These are phyloP conservation scores for Rhabditoides inermis DNA, from an alignment of 2,888 invertebrate species.

Conservation along the genomic window DNA sequence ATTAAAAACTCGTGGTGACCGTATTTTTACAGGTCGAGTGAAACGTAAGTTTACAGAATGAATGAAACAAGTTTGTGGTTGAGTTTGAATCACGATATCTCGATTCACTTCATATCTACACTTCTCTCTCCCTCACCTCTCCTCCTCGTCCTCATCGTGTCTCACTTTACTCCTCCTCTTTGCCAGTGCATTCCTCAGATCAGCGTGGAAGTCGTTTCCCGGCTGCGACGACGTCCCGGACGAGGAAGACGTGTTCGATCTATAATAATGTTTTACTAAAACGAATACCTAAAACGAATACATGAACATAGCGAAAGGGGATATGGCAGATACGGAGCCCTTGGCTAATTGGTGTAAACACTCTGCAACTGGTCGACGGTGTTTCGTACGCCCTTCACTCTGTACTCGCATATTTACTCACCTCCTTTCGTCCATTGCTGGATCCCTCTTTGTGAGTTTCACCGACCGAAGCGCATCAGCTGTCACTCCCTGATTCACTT, in stretches of 20 bases:
- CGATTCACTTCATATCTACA: no score
- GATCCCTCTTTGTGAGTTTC: constrained; percentile 11
- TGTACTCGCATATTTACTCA: not conserved
- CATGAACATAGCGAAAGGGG: no score
- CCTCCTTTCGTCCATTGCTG: not conserved
- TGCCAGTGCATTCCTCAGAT: constrained; percentile 49
- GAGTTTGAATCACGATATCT: no score
- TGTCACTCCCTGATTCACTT: constrained; percentile 27
- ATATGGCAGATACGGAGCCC: no score
- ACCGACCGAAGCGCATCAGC: constrained; percentile 23
- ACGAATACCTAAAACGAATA: no score
- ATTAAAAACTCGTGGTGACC: no score
- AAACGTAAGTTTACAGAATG: no score
- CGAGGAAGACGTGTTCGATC: not conserved
- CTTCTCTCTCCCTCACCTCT: constrained; percentile 13
- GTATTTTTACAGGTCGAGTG: no score
- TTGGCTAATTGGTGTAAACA: no score
- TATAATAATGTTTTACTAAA: not conserved
- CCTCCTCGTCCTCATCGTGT: constrained; percentile 43
- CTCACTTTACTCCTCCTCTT: constrained; percentile 45
- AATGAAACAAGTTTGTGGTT: no score
- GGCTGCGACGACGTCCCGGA: constrained; percentile 4
- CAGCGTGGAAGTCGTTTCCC: constrained; percentile 45
- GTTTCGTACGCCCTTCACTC: not conserved
- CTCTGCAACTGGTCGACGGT: no score